Evolutionary conservation across 1,140 invertebrate species (phyloP).

Genomic region (Drepana arcuata): DNA sequence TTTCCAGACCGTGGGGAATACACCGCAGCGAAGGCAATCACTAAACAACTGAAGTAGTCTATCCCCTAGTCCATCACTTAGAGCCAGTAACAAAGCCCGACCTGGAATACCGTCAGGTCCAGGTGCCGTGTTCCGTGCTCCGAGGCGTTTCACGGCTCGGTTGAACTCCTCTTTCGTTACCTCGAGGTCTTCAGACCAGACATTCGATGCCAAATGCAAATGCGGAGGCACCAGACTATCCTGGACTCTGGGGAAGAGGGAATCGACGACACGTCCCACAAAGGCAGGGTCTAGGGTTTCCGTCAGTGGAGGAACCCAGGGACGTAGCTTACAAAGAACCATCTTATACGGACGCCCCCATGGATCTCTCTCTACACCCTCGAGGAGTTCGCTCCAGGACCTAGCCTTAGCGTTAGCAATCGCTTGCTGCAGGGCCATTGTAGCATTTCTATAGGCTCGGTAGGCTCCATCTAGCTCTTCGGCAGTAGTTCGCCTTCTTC

Average conservation of each 20-base stretch:
- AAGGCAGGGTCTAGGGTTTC: constrained; percentile 9
- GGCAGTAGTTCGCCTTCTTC: not conserved
- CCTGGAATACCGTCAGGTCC: too few relatives aligned
- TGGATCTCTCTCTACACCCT: constrained; percentile 21
- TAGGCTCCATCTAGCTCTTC: constrained; percentile 5
- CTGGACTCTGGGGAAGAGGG: constrained; percentile 4
- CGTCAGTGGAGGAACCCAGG: constrained; percentile 11
- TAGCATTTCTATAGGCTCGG: constrained; percentile 1
- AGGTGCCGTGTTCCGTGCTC: too few relatives aligned
- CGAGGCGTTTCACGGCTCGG: too few relatives aligned
- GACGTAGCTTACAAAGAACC: constrained; percentile 9
- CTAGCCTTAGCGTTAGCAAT: constrained; percentile 11
- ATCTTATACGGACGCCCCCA: constrained; percentile 12
- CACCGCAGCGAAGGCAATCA: too few relatives aligned
- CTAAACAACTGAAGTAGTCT: too few relatives aligned
- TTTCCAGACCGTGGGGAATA: too few relatives aligned
- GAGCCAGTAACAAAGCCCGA: too few relatives aligned
- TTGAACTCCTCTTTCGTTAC: too few relatives aligned
- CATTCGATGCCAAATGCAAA: too few relatives aligned
- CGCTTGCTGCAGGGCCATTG: constrained; percentile 5
- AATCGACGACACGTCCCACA: constrained; percentile 7
- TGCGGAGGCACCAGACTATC: too few relatives aligned
- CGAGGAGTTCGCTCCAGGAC: constrained; percentile 3
- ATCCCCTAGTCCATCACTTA: too few relatives aligned
- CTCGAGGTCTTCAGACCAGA: too few relatives aligned